These are phyloP conservation scores for Isotomurus palustris DNA, from an alignment of 2,888 invertebrate species.

Conservation along the genomic window DNA sequence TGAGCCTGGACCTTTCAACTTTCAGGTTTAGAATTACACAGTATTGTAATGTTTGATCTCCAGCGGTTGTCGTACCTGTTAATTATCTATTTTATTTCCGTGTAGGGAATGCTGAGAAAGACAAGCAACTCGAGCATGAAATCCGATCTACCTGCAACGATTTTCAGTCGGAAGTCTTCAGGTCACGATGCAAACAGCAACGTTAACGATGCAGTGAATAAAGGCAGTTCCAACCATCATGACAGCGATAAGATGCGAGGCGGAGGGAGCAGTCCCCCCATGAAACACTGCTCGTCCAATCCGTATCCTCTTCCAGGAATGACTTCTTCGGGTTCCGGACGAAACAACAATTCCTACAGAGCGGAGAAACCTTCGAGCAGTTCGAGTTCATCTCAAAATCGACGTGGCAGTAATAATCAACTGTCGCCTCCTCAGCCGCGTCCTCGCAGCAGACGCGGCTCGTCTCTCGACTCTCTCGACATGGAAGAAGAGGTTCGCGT, in stretches of 20 bases:
- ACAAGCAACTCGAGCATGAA: background rate
- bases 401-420: too few relatives aligned
- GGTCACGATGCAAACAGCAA: background rate
- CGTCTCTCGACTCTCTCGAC: too few relatives aligned
- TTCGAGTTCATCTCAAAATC: background rate
- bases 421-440: too few relatives aligned
- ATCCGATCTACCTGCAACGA: background rate
- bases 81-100: background rate
- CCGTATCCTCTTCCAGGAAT: conserved; percentile 4
- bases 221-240: too few relatives aligned
- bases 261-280: too few relatives aligned
- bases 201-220: too few relatives aligned
- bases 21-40: too few relatives aligned
- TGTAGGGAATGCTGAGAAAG: conserved; percentile 20
- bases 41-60: too few relatives aligned
- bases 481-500: too few relatives aligned
- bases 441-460: too few relatives aligned
- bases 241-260: too few relatives aligned
- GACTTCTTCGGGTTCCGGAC: background rate
- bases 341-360: background rate
- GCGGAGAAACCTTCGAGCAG: background rate
- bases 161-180: background rate
- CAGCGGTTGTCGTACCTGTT: too few relatives aligned
- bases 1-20: conserved; percentile 22
- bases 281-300: background rate